These are phyloP conservation scores for Melozone crissalis DNA, from an alignment of 2,113 vertebrate species.

Conservation along the genomic window DNA sequence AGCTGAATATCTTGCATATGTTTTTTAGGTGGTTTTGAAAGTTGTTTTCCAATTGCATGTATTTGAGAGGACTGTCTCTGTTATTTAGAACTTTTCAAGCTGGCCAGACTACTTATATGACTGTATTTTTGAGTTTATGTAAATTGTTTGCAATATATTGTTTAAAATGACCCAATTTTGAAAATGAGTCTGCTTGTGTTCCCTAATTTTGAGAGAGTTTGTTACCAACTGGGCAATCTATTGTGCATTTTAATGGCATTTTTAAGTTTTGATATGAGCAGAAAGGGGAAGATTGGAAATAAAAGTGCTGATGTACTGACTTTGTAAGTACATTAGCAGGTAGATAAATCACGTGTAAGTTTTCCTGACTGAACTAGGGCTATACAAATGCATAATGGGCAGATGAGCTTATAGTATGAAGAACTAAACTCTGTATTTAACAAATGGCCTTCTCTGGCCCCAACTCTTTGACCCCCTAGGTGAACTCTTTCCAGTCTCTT, in stretches of 20 bases:
- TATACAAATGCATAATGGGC: neutral
- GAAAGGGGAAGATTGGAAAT: neutral
- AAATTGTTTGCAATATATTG: neutral
- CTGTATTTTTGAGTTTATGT: neutral
- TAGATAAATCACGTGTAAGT: neutral
- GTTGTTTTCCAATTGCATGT: neutral
- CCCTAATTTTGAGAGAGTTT: neutral
- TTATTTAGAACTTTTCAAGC: neutral
- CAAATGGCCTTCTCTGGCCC: neutral
- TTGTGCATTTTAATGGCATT: neutral
- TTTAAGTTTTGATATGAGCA: neutral
- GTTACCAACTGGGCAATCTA: neutral
- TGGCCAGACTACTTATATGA: neutral
- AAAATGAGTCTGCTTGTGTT: neutral
- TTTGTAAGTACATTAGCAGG: neutral
- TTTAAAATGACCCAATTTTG: neutral
- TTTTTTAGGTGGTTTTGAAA: neutral
- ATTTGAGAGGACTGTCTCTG: neutral
- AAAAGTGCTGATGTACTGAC: neutral
- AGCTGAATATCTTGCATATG: neutral
- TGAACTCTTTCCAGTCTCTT: neutral
- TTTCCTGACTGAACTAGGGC: neutral
- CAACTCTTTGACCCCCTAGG: neutral
- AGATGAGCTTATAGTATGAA: neutral
- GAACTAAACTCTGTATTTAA: neutral